Percentiles rank a stretch among this genome's conserved stretches.
phyloP scores from a whole-genome alignment of 2,888 invertebrate species.

The Belgica antarctica region DNA sequence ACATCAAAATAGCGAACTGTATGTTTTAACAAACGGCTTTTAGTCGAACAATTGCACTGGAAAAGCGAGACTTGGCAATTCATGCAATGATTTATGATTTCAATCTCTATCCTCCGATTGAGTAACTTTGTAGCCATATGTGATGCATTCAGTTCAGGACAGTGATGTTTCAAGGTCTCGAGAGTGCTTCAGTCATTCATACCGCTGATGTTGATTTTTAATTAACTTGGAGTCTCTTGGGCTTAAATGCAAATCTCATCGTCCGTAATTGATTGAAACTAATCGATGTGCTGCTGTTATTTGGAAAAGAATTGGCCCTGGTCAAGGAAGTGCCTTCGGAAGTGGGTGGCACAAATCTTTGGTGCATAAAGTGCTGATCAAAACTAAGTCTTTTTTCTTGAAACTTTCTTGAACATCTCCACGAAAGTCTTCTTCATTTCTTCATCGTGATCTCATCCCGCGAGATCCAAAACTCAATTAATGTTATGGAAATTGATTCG shows the following conservation, averaged over 20 bases:
- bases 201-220: constrained; percentile 1
- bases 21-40: neutral
- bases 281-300: constrained; percentile 4
- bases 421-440: no score
- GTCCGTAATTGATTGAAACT: constrained; percentile 20
- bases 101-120: neutral
- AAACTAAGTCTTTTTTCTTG: no score
- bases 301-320: no score
- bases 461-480: no score
- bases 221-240: neutral
- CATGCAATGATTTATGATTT: constrained; percentile 43
- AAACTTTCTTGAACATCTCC: no score
- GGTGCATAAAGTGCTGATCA: no score
- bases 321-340: neutral
- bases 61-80: constrained; percentile 27
- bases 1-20: no score
- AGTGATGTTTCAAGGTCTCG: constrained; percentile 22
- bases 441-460: no score
- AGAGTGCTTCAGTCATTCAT: no score
- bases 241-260: neutral
- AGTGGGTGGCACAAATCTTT: no score
- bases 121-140: constrained; percentile 1
- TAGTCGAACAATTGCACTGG: neutral
- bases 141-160: constrained; percentile 23
- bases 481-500: constrained; percentile 8